Evolutionary conservation across 2,888 invertebrate species (phyloP), one percentile per base, ranked within the genome.

Genomic region (Acanthacorydalis orientalis): DNA sequence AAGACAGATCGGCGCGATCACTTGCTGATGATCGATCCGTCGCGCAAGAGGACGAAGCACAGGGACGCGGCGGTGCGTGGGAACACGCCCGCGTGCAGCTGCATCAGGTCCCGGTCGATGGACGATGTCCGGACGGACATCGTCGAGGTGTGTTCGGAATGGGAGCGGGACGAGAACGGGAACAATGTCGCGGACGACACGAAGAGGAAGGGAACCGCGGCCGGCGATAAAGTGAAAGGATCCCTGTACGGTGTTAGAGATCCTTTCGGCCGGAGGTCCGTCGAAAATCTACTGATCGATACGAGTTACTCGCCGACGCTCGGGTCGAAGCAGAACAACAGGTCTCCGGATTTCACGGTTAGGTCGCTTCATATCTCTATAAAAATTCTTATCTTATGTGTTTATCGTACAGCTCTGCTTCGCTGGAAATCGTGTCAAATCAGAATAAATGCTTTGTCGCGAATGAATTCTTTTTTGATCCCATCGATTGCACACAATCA

Each of bases 61-160:
- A 23, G 23, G 23, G 23, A 23, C 23, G 23, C 23, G 23, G 1
- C 37, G n/a, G n/a, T 10, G 7, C n/a, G 37, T 12, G 37, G 14
- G 1, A 37, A 37, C 1, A 12, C 37, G n/a, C 10, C 52, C 56
- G 59, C 11, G 61, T 57, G 45, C 61, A 69, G 53, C 60, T 67
- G 49, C 62, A 66, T 51, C 60, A 70, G 80, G 43, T 80, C 83
- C 12, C 73, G 79, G 48, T 83, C 83, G 2, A 69, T 83, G 63
- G 83, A 83, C 57, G 83, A 83, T 58, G 78, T 83, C 11, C 70
- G 80, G 43, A 73, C 77, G 16, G 79, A 80, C 50, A 69, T 78
- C 43, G 74, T 76, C 57, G 69, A 71, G 49, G 51, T 58, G 14
- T 52, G 54, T 31, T 54, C 56, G 8, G 57, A 59, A 48, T 79